These are phyloP conservation scores for Cydia splendana DNA, from an alignment of 1,140 invertebrate genomes.

Conservation along the genomic window DNA sequence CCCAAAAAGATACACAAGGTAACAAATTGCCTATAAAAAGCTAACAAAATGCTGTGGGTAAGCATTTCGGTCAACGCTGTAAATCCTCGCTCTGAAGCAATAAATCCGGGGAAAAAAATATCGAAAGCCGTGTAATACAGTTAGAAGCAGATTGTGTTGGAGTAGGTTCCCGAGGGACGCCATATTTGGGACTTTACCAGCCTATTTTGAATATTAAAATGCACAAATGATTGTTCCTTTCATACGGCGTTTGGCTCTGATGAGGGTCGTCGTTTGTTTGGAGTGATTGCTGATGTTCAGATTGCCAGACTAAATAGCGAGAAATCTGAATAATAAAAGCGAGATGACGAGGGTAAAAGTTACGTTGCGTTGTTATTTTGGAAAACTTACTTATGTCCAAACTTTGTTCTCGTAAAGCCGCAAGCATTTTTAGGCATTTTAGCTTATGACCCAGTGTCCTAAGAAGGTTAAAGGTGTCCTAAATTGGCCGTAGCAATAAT, in stretches of 20 bases:
- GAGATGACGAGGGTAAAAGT: slow-evolving; percentile 10
- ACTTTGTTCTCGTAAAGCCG: not conserved
- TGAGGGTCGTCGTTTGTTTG: slow-evolving; percentile 34
- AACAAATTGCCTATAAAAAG: slow-evolving; percentile 75
- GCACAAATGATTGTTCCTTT: slow-evolving; percentile 39
- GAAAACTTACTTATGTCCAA: not conserved
- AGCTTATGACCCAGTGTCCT: no score
- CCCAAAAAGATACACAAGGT: slow-evolving; percentile 66
- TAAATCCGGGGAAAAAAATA: slow-evolving; percentile 66
- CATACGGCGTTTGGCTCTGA: slow-evolving; percentile 33
- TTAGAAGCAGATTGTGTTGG: slow-evolving; percentile 52
- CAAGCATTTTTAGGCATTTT: not conserved
- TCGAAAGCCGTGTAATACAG: slow-evolving; percentile 65
- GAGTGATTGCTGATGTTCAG: slow-evolving; percentile 16
- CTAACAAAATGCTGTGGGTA: slow-evolving; percentile 70
- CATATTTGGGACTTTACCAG: slow-evolving; percentile 43
- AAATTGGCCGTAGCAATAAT: not conserved
- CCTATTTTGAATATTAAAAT: slow-evolving; percentile 46
- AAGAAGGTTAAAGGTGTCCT: no score
- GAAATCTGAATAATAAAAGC: not conserved
- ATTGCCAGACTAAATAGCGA: slow-evolving; percentile 18
- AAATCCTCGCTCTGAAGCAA: slow-evolving; percentile 58
- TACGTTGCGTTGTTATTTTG: not conserved
- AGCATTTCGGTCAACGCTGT: slow-evolving; percentile 71
- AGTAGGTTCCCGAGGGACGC: slow-evolving; percentile 43